phyloP scores from a whole-genome alignment of 2,113 vertebrate species.

The Chaetura pelagica region DNA sequence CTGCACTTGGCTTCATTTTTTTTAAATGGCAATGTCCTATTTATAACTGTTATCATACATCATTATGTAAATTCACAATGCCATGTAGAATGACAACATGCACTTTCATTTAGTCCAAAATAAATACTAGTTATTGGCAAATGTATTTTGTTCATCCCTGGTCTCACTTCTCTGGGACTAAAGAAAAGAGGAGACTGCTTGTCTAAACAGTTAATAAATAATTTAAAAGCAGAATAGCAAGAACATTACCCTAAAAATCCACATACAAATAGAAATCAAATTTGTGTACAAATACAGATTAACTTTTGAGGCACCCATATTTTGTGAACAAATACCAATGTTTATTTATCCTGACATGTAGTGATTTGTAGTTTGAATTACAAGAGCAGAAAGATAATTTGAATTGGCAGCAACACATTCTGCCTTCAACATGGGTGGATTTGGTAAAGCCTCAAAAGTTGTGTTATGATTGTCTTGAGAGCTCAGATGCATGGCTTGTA shows the following conservation, averaged over 20 bases:
- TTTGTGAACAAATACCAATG: conserved; percentile 22
- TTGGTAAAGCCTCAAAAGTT: background rate
- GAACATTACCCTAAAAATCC: conserved; percentile 16
- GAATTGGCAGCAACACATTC: background rate
- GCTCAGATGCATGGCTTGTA: background rate
- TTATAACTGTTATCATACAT: background rate
- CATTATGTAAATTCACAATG: background rate
- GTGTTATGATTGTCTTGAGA: background rate
- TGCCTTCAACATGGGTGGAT: background rate
- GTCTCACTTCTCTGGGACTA: background rate
- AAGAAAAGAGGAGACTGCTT: background rate
- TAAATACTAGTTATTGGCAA: conserved; percentile 2
- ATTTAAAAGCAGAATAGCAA: conserved; percentile 29
- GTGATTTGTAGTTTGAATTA: background rate
- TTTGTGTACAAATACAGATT: conserved; percentile 18
- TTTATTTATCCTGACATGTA: background rate
- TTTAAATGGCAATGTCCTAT: background rate
- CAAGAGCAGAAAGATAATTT: background rate
- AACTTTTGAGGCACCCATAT: background rate
- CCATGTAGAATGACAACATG: background rate
- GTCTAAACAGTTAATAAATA: conserved; percentile 35
- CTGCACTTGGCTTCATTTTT: background rate
- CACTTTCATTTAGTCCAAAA: background rate
- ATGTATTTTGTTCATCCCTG: background rate
- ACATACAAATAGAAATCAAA: conserved; percentile 25